phyloP scores from a whole-genome alignment of 2,797 vertebrate species.

The Tapirus indicus region DNA sequence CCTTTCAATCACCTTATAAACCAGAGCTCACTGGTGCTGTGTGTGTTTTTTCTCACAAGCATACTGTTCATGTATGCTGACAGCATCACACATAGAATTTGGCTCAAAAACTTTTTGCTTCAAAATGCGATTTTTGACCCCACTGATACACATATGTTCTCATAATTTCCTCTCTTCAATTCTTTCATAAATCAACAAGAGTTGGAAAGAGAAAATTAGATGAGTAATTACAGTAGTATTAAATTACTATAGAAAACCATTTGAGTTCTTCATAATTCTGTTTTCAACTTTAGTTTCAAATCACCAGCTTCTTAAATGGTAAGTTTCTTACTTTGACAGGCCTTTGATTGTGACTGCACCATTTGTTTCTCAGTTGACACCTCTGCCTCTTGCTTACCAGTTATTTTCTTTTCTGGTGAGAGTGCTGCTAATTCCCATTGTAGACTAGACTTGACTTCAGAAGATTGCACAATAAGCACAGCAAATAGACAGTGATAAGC shows the following conservation, averaged over 20 bases:
- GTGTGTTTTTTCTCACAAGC: neutral
- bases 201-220: constrained; percentile 61
- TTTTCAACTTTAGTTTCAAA: constrained; percentile 59
- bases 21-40: neutral
- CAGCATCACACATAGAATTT: neutral
- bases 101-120: constrained; percentile 57
- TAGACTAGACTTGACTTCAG: constrained; percentile 80
- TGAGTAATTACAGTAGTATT: constrained; percentile 57
- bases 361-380: neutral
- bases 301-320: neutral
- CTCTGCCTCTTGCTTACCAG: constrained; percentile 79
- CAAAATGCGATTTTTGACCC: constrained; percentile 62
- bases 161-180: constrained; percentile 63
- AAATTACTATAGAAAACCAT: constrained; percentile 64
- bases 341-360: neutral
- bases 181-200: constrained; percentile 61
- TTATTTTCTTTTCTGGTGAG: constrained; percentile 78
- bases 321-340: neutral
- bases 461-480: neutral
- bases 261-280: constrained; percentile 61
- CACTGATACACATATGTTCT: constrained; percentile 56
- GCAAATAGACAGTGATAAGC: constrained; percentile 64
- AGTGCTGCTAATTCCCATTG: constrained; percentile 67
- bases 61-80: neutral
- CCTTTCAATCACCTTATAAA: neutral